Evolutionary conservation across 2,113 vertebrate species (phyloP).

Genomic region (Phylloscopus trochilus): DNA sequence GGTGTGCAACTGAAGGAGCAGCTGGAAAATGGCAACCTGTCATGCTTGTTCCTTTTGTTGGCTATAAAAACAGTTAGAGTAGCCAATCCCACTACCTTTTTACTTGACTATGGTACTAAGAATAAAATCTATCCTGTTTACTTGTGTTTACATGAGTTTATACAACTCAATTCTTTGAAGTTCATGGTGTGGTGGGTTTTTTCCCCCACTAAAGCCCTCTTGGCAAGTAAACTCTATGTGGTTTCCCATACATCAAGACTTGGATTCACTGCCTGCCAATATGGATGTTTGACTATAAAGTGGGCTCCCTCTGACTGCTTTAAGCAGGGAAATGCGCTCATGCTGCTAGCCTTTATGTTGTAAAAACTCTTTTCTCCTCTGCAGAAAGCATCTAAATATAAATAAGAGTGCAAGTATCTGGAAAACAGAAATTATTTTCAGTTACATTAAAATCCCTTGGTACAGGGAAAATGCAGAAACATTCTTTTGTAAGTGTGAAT

Average conservation of each 20-base stretch:
- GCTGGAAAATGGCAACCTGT: not conserved
- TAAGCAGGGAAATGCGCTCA: not conserved
- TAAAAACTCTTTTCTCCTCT: not conserved
- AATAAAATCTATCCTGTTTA: not conserved
- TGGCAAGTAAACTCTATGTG: not conserved
- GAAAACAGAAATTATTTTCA: not conserved
- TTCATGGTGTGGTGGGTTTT: fast-evolving
- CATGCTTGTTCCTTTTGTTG: not conserved
- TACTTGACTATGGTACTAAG: not conserved
- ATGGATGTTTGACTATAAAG: not conserved
- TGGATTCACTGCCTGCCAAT: not conserved
- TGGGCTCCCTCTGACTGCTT: not conserved
- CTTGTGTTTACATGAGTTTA: not conserved
- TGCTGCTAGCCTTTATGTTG: not conserved
- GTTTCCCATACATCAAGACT: fast-evolving
- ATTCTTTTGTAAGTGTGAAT: not conserved
- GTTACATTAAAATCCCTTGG: not conserved
- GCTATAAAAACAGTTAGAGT: not conserved
- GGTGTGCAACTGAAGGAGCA: not conserved
- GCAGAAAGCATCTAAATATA: not conserved
- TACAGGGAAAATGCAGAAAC: not conserved
- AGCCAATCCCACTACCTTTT: not conserved
- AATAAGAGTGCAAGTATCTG: not conserved
- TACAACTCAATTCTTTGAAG: not conserved
- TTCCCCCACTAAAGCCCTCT: not conserved